Percentiles rank a stretch among this genome's conserved stretches.
These are phyloP conservation scores for Rutilus rutilus DNA, from an alignment of 2,113 vertebrate species.

Conservation along the genomic window DNA sequence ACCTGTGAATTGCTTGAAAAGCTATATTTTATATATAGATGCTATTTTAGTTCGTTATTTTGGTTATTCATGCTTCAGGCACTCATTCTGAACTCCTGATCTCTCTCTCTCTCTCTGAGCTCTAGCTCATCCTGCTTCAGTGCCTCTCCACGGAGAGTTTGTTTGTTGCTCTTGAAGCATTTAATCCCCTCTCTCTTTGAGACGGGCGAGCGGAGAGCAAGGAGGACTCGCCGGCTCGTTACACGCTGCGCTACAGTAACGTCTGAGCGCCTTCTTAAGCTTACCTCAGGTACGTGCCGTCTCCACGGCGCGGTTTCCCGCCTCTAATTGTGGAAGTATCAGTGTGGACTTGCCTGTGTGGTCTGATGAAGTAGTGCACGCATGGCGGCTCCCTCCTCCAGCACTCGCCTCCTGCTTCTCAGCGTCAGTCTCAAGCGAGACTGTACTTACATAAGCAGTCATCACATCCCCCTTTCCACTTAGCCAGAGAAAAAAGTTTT, in stretches of 20 bases:
- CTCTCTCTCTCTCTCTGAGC: slow-evolving; percentile 16
- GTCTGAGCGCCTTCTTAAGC: slow-evolving; percentile 16
- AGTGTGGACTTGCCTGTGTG: background rate
- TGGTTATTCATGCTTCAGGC: background rate
- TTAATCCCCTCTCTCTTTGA: slow-evolving; percentile 43
- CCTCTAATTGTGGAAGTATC: slow-evolving; percentile 39
- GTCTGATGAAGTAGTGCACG: background rate
- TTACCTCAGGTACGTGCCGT: slow-evolving; percentile 29
- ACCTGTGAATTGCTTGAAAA: background rate
- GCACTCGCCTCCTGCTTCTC: slow-evolving; percentile 18
- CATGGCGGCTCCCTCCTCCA: background rate
- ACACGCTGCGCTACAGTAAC: slow-evolving; percentile 8
- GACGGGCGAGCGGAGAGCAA: slow-evolving; percentile 17
- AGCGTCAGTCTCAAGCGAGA: slow-evolving; percentile 5
- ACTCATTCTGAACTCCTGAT: slow-evolving; percentile 20
- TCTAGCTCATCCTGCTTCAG: background rate
- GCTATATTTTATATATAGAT: background rate
- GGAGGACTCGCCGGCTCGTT: background rate
- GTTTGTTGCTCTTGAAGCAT: slow-evolving; percentile 50
- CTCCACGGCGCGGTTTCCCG: background rate
- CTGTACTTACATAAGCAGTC: slow-evolving; percentile 17
- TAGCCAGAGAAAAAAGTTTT: slow-evolving; percentile 21
- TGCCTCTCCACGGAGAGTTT: slow-evolving; percentile 34
- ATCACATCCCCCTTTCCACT: background rate
- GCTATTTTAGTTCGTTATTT: background rate